These are phyloP conservation scores for Menidia menidia DNA, from an alignment of 2,797 vertebrate genomes.

Conservation along the genomic window DNA sequence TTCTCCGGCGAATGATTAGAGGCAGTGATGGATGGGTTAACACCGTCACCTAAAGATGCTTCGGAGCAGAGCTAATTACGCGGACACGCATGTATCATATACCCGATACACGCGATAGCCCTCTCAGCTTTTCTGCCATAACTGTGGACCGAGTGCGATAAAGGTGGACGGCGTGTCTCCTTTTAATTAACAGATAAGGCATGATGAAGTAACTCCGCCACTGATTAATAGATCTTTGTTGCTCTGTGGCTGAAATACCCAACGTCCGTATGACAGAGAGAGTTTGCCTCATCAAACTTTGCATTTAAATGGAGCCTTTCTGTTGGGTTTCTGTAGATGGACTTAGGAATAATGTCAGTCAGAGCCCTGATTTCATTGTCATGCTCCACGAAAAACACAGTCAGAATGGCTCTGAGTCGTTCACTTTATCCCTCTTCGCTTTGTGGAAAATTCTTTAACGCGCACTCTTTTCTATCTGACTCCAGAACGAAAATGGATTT, in stretches of 20 bases:
- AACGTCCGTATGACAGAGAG: conserved; percentile 1
- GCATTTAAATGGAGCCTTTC: background rate
- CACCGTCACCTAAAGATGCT: conserved; percentile 70
- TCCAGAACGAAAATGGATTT: conserved; percentile 36
- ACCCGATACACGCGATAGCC: conserved; percentile 69
- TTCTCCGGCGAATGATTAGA: conserved; percentile 70
- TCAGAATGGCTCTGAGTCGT: conserved; percentile 8
- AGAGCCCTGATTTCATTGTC: conserved; percentile 10
- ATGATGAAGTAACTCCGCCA: conserved; percentile 56
- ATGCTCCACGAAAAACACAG: conserved; percentile 21
- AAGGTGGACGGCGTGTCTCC: conserved; percentile 56
- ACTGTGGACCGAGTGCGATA: conserved; percentile 54
- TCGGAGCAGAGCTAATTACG: conserved; percentile 72
- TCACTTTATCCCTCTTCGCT: conserved; percentile 9
- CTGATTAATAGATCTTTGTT: conserved; percentile 55
- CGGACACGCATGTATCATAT: conserved; percentile 69
- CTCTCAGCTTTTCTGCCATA: conserved; percentile 54
- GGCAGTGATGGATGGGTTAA: conserved; percentile 78
- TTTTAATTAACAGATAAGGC: conserved; percentile 73
- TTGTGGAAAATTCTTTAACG: conserved; percentile 11
- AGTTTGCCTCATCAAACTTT: conserved; percentile 12
- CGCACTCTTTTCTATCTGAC: conserved; percentile 5
- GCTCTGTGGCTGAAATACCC: conserved; percentile 20
- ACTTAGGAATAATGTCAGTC: conserved; percentile 1
- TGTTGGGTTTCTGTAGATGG: background rate